Evolutionary conservation across 2,797 vertebrate species (phyloP).

Genomic region (Sparus aurata): DNA sequence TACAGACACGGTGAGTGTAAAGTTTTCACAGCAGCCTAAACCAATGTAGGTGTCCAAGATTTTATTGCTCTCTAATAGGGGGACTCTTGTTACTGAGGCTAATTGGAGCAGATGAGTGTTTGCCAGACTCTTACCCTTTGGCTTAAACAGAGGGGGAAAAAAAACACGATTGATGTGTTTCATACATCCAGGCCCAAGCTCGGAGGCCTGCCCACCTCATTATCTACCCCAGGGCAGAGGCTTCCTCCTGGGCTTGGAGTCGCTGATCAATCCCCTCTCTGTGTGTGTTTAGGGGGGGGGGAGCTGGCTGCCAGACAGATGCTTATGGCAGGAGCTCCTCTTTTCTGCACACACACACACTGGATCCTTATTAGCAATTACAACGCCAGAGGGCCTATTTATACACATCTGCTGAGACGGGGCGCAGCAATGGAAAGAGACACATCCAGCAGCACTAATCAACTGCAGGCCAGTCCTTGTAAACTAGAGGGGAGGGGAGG

Average conservation of each 20-base stretch:
- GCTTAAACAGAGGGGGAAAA: constrained; percentile 9
- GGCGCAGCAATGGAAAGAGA: constrained; percentile 51
- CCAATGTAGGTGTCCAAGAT: constrained; percentile 4
- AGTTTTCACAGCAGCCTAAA: constrained; percentile 8
- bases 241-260: constrained; percentile 50
- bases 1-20: not conserved
- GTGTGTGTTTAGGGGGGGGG: constrained; percentile 27
- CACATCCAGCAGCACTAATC: constrained; percentile 64
- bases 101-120: constrained; percentile 22
- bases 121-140: constrained; percentile 23
- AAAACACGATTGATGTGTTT: constrained; percentile 10
- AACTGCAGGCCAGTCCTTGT: constrained; percentile 48
- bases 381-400: constrained; percentile 60
- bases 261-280: constrained; percentile 37
- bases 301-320: constrained; percentile 47
- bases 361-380: constrained; percentile 68
- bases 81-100: constrained; percentile 42
- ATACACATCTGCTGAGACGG: constrained; percentile 62
- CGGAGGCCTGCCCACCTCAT: constrained; percentile 42
- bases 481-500: constrained; percentile 30
- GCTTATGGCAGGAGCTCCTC: constrained; percentile 45
- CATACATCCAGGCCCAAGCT: not conserved
- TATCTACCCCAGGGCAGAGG: constrained; percentile 46
- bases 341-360: constrained; percentile 40
- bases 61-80: constrained; percentile 37